Evolutionary conservation across 2,888 invertebrate genomes (phyloP).

Genomic region (Microplitis deprimator): DNA sequence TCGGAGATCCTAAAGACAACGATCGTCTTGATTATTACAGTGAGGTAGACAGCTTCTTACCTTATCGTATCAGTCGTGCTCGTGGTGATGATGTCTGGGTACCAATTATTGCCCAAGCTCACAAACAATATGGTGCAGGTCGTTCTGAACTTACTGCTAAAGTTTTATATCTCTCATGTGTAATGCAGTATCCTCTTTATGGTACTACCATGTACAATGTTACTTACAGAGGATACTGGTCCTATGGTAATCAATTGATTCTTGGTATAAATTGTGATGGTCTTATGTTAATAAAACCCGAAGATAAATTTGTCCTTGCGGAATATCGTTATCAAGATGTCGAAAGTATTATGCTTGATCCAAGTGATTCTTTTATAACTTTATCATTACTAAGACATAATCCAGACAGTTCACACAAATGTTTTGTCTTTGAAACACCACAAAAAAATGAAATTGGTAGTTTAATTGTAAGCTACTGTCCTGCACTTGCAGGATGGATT

Average conservation of each 20-base stretch:
- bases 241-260: slow-evolving; percentile 81
- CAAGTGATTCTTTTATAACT: slow-evolving; percentile 92
- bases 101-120: slow-evolving; percentile 89
- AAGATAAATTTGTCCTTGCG: slow-evolving; percentile 92
- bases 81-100: slow-evolving; percentile 89
- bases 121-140: slow-evolving; percentile 92
- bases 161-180: slow-evolving; percentile 93
- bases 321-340: slow-evolving; percentile 93
- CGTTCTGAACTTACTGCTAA: slow-evolving; percentile 93
- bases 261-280: slow-evolving; percentile 93
- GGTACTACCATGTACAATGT: slow-evolving; percentile 91
- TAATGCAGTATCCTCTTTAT: slow-evolving; percentile 96
- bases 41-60: slow-evolving; percentile 91
- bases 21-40: slow-evolving; percentile 89
- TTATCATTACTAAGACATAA: slow-evolving; percentile 84
- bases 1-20: slow-evolving; percentile 87
- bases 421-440: slow-evolving; percentile 92
- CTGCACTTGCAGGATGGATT: slow-evolving; percentile 85
- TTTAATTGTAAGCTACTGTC: slow-evolving; percentile 92
- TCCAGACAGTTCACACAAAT: slow-evolving; percentile 82
- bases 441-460: slow-evolving; percentile 94
- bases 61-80: slow-evolving; percentile 84
- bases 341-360: slow-evolving; percentile 91
- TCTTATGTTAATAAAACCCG: slow-evolving; percentile 90
- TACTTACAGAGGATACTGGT: slow-evolving; percentile 94